Conservation (phyloP, 2,888 invertebrate species). For the Platerodrilus igneus region DNA sequence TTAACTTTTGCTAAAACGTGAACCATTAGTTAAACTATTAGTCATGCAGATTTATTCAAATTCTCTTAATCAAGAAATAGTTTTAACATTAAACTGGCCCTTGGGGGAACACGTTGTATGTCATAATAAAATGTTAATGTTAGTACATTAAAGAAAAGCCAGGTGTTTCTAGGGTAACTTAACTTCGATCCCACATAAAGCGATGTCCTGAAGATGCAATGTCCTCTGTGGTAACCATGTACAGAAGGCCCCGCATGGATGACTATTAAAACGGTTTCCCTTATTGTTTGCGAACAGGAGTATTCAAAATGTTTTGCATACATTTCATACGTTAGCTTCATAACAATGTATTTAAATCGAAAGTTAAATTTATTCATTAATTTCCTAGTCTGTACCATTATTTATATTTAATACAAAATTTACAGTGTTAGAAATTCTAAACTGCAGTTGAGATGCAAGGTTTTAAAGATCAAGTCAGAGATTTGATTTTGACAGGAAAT, state of each 20-base stretch:
- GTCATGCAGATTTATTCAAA: conserved; percentile 9
- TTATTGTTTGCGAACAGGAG: conserved; percentile 8
- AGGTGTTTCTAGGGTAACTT: conserved; percentile 23
- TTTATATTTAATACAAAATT: too few relatives aligned
- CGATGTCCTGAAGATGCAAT: conserved; percentile 21
- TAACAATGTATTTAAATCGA: too few relatives aligned
- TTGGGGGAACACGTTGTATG: conserved; percentile 3
- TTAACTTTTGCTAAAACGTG: too few relatives aligned
- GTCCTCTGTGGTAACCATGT: conserved; percentile 19
- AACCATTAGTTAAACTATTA: too few relatives aligned
- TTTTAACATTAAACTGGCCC: conserved; percentile 3
- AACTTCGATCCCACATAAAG: conserved; percentile 24
- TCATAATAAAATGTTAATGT: conserved; percentile 16
- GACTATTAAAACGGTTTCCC: conserved; percentile 10
- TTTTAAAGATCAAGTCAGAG: too few relatives aligned
- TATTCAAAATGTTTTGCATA: conserved; percentile 3
- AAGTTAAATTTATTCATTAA: too few relatives aligned
- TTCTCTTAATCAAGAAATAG: conserved; percentile 4
- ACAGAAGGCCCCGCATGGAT: conserved; percentile 26
- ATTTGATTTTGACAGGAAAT: too few relatives aligned
- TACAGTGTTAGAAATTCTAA: too few relatives aligned
- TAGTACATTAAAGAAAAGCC: conserved; percentile 14
- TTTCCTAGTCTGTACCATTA: too few relatives aligned
- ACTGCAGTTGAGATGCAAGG: too few relatives aligned
- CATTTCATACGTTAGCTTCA: too few relatives aligned